phyloP scores from a whole-genome alignment of 2,797 vertebrate genomes.

The Okamejei kenojei region DNA sequence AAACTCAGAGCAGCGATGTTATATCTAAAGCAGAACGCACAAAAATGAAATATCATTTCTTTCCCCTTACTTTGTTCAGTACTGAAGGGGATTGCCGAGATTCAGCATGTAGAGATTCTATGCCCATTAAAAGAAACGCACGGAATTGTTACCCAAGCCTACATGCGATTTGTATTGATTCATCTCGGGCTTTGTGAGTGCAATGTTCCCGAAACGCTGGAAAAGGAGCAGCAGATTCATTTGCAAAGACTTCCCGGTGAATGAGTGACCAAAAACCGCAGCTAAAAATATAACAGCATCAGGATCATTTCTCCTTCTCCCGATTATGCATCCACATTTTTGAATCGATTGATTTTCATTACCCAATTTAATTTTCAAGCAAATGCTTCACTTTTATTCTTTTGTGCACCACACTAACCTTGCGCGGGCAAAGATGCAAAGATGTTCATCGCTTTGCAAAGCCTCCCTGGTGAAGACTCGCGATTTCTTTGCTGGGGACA shows the following conservation, averaged over 20 bases:
- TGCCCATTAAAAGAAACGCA: constrained; percentile 4
- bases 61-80: background rate
- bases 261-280: background rate
- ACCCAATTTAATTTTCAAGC: background rate
- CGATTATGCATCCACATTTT: background rate
- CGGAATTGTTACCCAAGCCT: background rate
- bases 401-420: background rate
- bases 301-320: background rate
- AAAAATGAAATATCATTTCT: background rate
- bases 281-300: background rate
- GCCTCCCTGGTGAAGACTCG: too few species aligned
- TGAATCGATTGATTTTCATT: background rate
- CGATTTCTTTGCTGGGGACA: background rate
- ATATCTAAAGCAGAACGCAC: background rate
- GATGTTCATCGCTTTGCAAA: background rate
- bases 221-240: background rate
- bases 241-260: background rate
- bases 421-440: background rate
- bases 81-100: background rate
- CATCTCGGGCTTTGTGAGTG: background rate
- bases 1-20: background rate
- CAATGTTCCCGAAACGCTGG: background rate
- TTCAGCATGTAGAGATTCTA: background rate
- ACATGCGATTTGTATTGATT: constrained; percentile 25
- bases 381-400: background rate